These are phyloP conservation scores for Nymphalis io DNA, from an alignment of 1,140 invertebrate genomes.

Conservation along the genomic window DNA sequence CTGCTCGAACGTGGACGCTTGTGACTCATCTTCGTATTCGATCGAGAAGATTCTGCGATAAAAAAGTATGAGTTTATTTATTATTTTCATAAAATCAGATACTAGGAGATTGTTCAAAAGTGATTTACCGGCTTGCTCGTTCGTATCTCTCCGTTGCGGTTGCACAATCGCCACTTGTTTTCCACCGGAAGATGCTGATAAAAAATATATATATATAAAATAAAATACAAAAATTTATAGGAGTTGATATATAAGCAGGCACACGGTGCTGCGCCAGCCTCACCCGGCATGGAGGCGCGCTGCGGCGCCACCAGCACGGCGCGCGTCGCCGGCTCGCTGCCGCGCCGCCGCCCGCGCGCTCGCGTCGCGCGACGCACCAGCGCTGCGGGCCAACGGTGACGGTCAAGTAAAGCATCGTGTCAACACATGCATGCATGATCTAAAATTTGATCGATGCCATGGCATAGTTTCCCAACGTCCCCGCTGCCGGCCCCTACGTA, in stretches of 20 bases:
- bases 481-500: too few species aligned
- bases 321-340: slow-evolving; percentile 12
- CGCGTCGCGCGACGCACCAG: slow-evolving; percentile 16
- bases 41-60: neutral
- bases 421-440: too few species aligned
- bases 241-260: too few species aligned
- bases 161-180: slow-evolving; percentile 73
- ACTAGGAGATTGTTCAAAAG: neutral
- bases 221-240: slow-evolving; percentile 23
- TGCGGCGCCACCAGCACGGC: neutral
- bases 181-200: slow-evolving; percentile 44
- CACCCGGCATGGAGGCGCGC: slow-evolving; percentile 34
- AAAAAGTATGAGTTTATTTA: neutral
- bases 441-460: too few species aligned
- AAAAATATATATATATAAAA: neutral
- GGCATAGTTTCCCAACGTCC: too few species aligned
- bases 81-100: neutral
- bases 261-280: slow-evolving; percentile 17
- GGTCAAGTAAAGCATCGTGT: too few species aligned
- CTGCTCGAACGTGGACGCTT: neutral
- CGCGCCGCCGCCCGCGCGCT: slow-evolving; percentile 3
- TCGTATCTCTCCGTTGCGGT: slow-evolving; percentile 59
- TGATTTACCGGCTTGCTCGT: slow-evolving; percentile 47
- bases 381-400: slow-evolving; percentile 1
- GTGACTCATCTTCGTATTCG: neutral